phyloP scores from a whole-genome alignment of 2,113 vertebrate species.

The Poeciliopsis prolifica region DNA sequence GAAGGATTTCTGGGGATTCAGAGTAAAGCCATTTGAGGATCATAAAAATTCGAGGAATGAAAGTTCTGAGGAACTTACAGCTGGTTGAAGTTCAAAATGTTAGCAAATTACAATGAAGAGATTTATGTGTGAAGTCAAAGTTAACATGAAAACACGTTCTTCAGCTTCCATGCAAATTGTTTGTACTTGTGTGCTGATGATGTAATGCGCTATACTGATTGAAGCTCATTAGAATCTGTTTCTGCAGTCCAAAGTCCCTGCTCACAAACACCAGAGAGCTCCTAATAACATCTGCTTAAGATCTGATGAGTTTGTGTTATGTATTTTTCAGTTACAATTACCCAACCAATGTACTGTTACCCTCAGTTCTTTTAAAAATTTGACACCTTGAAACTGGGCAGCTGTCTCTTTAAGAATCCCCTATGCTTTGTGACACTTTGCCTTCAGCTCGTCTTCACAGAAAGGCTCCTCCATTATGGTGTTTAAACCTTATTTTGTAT shows the following conservation, averaged over 20 bases:
- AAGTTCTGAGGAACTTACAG: conserved; percentile 51
- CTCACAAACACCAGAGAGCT: conserved; percentile 17
- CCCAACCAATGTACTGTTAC: too few relatives aligned
- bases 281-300: conserved; percentile 7
- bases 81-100: conserved; percentile 27
- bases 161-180: neutral
- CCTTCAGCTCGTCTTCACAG: too few relatives aligned
- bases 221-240: conserved; percentile 12
- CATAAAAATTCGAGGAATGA: conserved; percentile 55
- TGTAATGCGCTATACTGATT: neutral
- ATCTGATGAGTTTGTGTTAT: neutral
- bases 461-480: too few relatives aligned
- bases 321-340: too few relatives aligned
- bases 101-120: conserved; percentile 43
- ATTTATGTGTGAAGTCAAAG: conserved; percentile 27
- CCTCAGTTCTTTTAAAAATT: too few relatives aligned
- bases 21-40: conserved; percentile 61
- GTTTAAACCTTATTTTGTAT: too few relatives aligned
- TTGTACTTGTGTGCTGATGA: neutral
- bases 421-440: too few relatives aligned
- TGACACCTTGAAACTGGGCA: too few relatives aligned
- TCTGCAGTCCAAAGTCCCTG: neutral
- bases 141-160: neutral
- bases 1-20: conserved; percentile 67
- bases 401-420: too few relatives aligned